These are phyloP conservation scores for Neomicropteryx cornuta DNA, from an alignment of 1,140 invertebrate species.

Conservation along the genomic window DNA sequence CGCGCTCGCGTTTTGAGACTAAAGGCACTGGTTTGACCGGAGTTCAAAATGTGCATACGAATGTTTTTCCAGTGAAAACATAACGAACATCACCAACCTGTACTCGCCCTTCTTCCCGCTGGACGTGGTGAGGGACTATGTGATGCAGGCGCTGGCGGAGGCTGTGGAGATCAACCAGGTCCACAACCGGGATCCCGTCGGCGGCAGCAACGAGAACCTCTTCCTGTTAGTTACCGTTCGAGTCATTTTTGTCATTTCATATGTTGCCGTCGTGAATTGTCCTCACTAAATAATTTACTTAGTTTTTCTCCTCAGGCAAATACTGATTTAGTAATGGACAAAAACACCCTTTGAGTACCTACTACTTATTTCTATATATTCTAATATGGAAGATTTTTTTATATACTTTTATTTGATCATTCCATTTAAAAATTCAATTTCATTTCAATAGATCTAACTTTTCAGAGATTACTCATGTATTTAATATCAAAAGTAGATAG, in stretches of 20 bases:
- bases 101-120: constrained; percentile 92
- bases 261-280: no score
- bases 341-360: no score
- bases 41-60: no score
- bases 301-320: neutral
- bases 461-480: no score
- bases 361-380: no score
- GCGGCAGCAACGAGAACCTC: constrained; percentile 94
- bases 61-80: constrained; percentile 58
- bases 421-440: no score
- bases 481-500: no score
- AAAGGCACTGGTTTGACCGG: no score
- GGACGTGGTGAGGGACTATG: constrained; percentile 84
- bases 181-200: constrained; percentile 96
- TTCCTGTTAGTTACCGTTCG: constrained; percentile 89
- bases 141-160: constrained; percentile 88
- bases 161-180: constrained; percentile 94
- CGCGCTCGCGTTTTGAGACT: no score
- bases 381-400: no score
- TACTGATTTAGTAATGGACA: neutral
- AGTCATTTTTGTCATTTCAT: constrained; percentile 13
- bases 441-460: no score
- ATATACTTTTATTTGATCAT: no score
- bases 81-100: constrained; percentile 78
- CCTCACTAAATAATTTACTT: neutral